These are phyloP conservation scores for Entosphenus tridentatus DNA, from an alignment of 2,113 vertebrate genomes.

Conservation along the genomic window DNA sequence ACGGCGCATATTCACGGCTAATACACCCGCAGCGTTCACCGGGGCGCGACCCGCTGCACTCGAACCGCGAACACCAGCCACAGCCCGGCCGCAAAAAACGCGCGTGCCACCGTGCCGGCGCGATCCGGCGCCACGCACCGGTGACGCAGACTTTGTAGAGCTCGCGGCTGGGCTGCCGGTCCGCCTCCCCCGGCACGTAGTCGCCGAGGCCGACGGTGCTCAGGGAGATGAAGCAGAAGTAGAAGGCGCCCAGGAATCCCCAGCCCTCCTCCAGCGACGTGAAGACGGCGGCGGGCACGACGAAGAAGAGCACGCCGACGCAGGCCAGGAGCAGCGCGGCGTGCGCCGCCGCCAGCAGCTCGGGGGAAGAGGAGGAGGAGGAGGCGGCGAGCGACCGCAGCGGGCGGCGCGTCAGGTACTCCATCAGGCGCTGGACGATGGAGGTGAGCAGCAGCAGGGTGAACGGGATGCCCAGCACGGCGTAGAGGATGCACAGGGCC, in stretches of 20 bases:
- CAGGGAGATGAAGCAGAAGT: conserved; percentile 91
- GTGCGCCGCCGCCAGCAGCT: conserved; percentile 49
- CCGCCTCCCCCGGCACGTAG: conserved; percentile 72
- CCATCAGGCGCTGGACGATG: conserved; percentile 70
- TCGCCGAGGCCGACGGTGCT: conserved; percentile 88
- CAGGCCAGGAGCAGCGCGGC: conserved; percentile 38
- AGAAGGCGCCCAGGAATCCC: conserved; percentile 93
- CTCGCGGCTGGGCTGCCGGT: conserved; percentile 63
- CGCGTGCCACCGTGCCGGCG: background rate
- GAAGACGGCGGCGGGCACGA: conserved; percentile 72
- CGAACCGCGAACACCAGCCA: background rate
- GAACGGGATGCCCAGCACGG: conserved; percentile 74
- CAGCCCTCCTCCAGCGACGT: conserved; percentile 66
- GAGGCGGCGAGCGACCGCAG: conserved; percentile 47
- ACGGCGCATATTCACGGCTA: too few species aligned
- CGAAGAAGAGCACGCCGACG: conserved; percentile 55
- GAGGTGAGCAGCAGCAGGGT: conserved; percentile 88
- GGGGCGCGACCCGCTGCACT: too few species aligned
- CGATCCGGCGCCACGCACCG: background rate
- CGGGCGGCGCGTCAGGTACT: conserved; percentile 47
- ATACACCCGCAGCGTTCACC: too few species aligned
- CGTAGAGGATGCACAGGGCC: conserved; percentile 85
- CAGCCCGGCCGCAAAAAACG: background rate
- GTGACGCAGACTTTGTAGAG: conserved; percentile 86
- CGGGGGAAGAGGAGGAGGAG: conserved; percentile 46